phyloP scores from a whole-genome alignment of 2,797 vertebrate genomes.

The Siniperca undulata region DNA sequence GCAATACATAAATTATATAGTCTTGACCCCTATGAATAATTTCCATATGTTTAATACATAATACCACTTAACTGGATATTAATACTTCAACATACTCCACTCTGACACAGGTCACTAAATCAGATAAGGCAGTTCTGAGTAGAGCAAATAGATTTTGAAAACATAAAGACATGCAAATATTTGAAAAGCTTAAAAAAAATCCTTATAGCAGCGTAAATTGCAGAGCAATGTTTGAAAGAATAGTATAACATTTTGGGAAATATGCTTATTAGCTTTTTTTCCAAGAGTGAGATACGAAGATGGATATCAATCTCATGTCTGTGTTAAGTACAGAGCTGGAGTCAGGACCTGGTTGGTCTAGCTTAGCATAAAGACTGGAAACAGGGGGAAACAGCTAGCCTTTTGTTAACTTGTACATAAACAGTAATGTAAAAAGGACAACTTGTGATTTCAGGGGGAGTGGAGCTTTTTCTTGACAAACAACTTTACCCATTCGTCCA shows the following conservation, averaged over 20 bases:
- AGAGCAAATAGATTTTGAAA: conserved; percentile 27
- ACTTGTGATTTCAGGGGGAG: no score
- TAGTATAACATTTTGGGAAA: background rate
- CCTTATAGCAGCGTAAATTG: background rate
- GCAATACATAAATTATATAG: background rate
- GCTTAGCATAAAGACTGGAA: no score
- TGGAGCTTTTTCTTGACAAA: no score
- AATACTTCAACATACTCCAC: background rate
- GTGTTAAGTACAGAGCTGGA: background rate
- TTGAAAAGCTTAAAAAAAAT: background rate
- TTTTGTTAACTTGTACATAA: no score
- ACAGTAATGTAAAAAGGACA: no score
- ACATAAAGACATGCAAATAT: conserved; percentile 12
- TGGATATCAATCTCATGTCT: background rate
- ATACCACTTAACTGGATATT: background rate
- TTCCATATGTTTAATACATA: background rate
- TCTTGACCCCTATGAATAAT: conserved; percentile 2
- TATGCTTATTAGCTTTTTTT: background rate
- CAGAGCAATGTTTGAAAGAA: background rate
- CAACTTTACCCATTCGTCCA: no score
- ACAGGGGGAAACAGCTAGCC: no score
- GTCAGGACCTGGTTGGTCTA: background rate
- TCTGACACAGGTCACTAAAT: background rate
- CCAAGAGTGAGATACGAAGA: background rate
- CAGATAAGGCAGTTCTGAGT: conserved; percentile 19